Percentiles rank a stretch among this genome's conserved stretches.
These are phyloP conservation scores for Plagiodera versicolora DNA, from an alignment of 2,888 invertebrate genomes.

Conservation along the genomic window DNA sequence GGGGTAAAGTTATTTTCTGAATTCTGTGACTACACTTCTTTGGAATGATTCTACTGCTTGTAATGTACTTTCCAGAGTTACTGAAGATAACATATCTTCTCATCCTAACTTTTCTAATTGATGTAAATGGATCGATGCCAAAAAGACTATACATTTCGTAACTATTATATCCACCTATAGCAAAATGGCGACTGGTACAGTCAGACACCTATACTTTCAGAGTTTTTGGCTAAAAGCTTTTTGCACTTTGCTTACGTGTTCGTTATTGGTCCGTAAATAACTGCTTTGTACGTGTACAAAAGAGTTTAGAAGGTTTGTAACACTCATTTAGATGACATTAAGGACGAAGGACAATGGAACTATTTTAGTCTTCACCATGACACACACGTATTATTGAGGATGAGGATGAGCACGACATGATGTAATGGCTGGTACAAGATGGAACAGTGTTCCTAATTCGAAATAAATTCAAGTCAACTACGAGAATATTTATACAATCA, in stretches of 20 bases:
- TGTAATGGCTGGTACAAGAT: too few relatives aligned
- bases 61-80: too few relatives aligned
- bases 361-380: slow-evolving; percentile 3
- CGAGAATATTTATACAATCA: too few relatives aligned
- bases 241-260: slow-evolving; percentile 44
- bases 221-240: slow-evolving; percentile 53
- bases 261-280: slow-evolving; percentile 24
- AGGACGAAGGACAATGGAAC: slow-evolving; percentile 25
- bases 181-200: slow-evolving; percentile 47
- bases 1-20: too few relatives aligned
- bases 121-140: slow-evolving; percentile 32
- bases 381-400: neutral
- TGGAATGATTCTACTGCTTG: too few relatives aligned
- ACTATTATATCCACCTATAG: slow-evolving; percentile 20
- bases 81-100: too few relatives aligned
- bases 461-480: too few relatives aligned
- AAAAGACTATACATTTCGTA: slow-evolving; percentile 32
- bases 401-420: too few relatives aligned
- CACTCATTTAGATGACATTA: slow-evolving; percentile 43
- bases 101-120: slow-evolving; percentile 22
- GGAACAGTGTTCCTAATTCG: too few relatives aligned
- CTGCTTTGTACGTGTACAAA: slow-evolving; percentile 15
- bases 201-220: slow-evolving; percentile 45
- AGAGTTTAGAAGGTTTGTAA: slow-evolving; percentile 30
- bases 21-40: too few relatives aligned